These are phyloP conservation scores for Trachelus iudaicus DNA, from an alignment of 2,888 invertebrate genomes.

Conservation along the genomic window DNA sequence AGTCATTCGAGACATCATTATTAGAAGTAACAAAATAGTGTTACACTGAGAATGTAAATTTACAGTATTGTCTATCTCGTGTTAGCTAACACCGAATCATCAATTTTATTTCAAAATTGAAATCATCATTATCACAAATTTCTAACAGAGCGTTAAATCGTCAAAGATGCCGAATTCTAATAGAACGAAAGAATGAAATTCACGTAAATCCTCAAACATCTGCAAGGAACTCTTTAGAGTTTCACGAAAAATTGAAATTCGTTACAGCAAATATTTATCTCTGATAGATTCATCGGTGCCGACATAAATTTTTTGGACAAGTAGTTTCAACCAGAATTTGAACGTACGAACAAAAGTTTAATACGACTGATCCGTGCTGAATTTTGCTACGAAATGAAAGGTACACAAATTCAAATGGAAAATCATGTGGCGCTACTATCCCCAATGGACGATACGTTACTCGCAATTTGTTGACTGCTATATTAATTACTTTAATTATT, in stretches of 20 bases:
- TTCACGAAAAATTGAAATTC: slow-evolving; percentile 39
- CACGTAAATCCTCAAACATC: background rate
- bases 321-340: background rate
- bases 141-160: background rate
- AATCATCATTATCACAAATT: background rate
- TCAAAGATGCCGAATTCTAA: slow-evolving; percentile 45
- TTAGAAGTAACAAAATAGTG: background rate
- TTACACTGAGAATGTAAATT: slow-evolving; percentile 17
- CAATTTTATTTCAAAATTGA: slow-evolving; percentile 1
- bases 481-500: slow-evolving; percentile 64
- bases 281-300: slow-evolving; percentile 23
- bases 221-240: slow-evolving; percentile 12
- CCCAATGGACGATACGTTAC: slow-evolving; percentile 11
- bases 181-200: slow-evolving; percentile 18
- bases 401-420: background rate
- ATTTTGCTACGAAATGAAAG: background rate
- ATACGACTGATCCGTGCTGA: background rate
- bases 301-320: background rate
- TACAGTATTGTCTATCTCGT: slow-evolving; percentile 36
- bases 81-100: slow-evolving; percentile 13
- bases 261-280: slow-evolving; percentile 44
- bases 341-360: background rate
- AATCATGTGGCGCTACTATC: background rate
- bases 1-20: background rate
- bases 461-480: slow-evolving; percentile 51